These are phyloP conservation scores for Virgularia gustaviana DNA, from an alignment of 92 coral and sea anemone genomes.

Conservation along the genomic window DNA sequence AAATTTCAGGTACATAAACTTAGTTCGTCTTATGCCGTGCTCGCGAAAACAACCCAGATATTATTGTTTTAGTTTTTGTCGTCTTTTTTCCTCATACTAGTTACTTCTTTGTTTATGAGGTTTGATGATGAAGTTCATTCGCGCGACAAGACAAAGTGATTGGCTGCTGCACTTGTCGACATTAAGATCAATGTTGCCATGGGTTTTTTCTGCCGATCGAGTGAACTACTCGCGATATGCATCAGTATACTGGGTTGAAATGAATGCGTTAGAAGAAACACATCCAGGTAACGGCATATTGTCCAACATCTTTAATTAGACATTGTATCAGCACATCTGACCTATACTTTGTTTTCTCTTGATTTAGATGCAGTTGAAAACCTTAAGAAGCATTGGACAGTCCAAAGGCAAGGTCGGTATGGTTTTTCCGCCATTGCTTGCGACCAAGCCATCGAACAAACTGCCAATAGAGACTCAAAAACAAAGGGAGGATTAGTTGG, in stretches of 20 bases:
- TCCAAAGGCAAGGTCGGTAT: constrained; percentile 3
- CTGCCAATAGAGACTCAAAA: constrained; percentile 17
- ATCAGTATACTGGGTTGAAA: constrained; percentile 10
- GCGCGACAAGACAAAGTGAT: constrained; percentile 5
- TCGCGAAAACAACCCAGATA: too few species aligned
- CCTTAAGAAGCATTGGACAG: constrained; percentile 12
- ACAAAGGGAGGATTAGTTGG: constrained; percentile 23
- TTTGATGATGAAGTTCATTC: constrained; percentile 17
- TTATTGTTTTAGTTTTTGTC: too few species aligned
- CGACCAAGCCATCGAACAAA: constrained; percentile 18
- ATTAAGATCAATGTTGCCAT: constrained; percentile 11
- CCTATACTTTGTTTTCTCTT: background rate
- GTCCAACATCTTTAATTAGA: background rate
- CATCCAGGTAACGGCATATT: background rate
- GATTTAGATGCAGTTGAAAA: constrained; percentile 21
- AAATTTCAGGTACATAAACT: constrained; percentile 10
- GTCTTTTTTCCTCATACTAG: too few species aligned
- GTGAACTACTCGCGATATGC: constrained; percentile 10
- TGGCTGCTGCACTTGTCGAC: constrained; percentile 8
- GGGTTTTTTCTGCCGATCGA: constrained; percentile 17
- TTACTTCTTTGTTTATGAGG: background rate
- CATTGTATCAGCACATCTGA: background rate
- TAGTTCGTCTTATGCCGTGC: too few species aligned
- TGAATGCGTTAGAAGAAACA: constrained; percentile 18
- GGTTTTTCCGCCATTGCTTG: constrained; percentile 26